A percentile compares a stretch with the other conserved stretches of the same genome.
These are phyloP conservation scores for Nilaparvata lugens DNA, from an alignment of 1,140 invertebrate genomes.

Conservation along the genomic window DNA sequence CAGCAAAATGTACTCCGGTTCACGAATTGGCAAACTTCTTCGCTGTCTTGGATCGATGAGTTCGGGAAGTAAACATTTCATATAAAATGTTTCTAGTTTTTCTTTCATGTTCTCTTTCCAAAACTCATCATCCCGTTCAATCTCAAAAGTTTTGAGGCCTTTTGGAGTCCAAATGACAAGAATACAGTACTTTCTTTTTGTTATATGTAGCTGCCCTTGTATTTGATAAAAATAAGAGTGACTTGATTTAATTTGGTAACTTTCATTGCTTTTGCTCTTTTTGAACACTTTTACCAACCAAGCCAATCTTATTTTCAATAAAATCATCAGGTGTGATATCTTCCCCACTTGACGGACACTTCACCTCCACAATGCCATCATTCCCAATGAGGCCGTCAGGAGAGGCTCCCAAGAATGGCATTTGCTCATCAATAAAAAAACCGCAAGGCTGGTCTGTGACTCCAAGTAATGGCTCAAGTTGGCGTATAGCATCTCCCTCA, in stretches of 20 bases:
- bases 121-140: constrained; percentile 23
- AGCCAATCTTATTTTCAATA: constrained; percentile 14
- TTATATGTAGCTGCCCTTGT: constrained; percentile 34
- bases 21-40: too few species aligned
- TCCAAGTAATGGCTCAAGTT: not conserved
- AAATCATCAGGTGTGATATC: constrained; percentile 20
- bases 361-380: constrained; percentile 30
- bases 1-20: too few species aligned
- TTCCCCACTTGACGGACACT: constrained; percentile 29
- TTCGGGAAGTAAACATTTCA: too few species aligned
- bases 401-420: too few species aligned
- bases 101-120: too few species aligned
- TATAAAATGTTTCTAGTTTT: too few species aligned
- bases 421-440: too few species aligned
- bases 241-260: constrained; percentile 28
- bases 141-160: constrained; percentile 19
- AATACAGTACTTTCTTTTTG: constrained; percentile 30
- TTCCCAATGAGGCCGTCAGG: not conserved
- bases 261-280: not conserved
- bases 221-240: constrained; percentile 36
- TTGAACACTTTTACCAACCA: constrained; percentile 20
- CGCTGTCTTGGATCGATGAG: too few species aligned
- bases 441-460: not conserved
- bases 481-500: not conserved
- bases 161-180: constrained; percentile 33